A percentile compares a stretch with the other conserved stretches of the same genome.
These are phyloP conservation scores for Osmoderma eremita DNA, from an alignment of 2,888 invertebrate genomes.

Conservation along the genomic window DNA sequence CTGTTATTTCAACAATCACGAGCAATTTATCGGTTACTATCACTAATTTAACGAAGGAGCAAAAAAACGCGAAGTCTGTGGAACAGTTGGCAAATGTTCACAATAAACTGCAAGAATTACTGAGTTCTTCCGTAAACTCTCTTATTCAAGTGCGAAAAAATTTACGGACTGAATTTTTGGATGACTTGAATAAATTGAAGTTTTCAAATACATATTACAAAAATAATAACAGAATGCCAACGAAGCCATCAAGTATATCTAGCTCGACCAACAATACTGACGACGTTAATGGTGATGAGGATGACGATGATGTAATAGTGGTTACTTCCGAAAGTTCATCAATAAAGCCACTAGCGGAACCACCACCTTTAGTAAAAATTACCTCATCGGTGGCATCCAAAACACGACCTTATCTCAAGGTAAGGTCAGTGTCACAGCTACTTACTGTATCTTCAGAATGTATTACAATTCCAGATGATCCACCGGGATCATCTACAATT, in stretches of 20 bases:
- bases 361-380: conserved; percentile 19
- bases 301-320: conserved; percentile 67
- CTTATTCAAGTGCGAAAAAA: conserved; percentile 68
- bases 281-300: not conserved
- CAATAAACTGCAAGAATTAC: conserved; percentile 67
- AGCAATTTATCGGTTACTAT: conserved; percentile 68
- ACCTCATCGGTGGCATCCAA: conserved; percentile 9
- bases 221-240: not conserved
- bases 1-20: conserved; percentile 68
- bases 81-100: conserved; percentile 67
- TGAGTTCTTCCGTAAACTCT: conserved; percentile 67
- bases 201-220: conserved; percentile 59
- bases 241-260: not conserved
- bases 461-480: conserved; percentile 59
- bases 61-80: conserved; percentile 64
- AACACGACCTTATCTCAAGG: conserved; percentile 52
- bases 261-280: conserved; percentile 1
- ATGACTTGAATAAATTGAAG: conserved; percentile 63
- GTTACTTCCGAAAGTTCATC: conserved; percentile 56
- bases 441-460: conserved; percentile 57
- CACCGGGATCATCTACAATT: conserved; percentile 31
- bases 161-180: conserved; percentile 67
- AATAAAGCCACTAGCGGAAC: not conserved
- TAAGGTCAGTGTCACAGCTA: conserved; percentile 56
- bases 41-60: conserved; percentile 66